Evolutionary conservation across 1,140 invertebrate genomes (phyloP), one percentile per base, ranked within the genome.

Genomic region (Nautilus pompilius): DNA sequence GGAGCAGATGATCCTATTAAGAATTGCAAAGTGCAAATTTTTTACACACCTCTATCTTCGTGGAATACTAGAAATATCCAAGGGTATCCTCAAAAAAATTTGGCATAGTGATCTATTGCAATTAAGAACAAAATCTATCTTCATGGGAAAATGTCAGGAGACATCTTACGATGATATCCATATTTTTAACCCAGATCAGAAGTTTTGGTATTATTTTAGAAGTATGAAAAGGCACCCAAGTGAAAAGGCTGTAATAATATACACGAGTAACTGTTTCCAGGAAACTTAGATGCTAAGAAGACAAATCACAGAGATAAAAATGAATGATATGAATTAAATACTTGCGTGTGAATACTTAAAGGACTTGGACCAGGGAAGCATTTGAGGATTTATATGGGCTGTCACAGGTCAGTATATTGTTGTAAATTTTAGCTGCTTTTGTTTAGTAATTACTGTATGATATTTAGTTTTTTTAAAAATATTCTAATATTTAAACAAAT

Each of bases 71-170:
- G 80, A 15, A 61, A 65, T 29, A 62, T 78, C 8, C 68, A 71
- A 53, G 82, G 82, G 6, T 63, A 79, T 34, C 63, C 75, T 6
- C 82, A n/a, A 82, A 15, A 75, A 78, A 57, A 74, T 78, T 3
- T 67, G 82, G n/a, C 81, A 82, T 69, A 82, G 83, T 53, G 82
- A 84, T 69, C 83, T 68, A 72, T 75, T 59, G 63, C 73, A 13
- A 51, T 78, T 48, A 72, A 70, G 17, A 73, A 75, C 57, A 74
- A 77, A 55, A 63, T 84, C 10, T 81, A 75, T 60, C 53, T 83
- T 33, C 81, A 82, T 68, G 81, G 82, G 29, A 81, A 80, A 29
- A 81, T 83, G 79, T 68, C 77, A 5, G 77, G 78, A 15, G 51
- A 75, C 71, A 6, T 80, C 82, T 58, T 82, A 77, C 64, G 77